Evolutionary conservation across 2,113 vertebrate genomes (phyloP), one percentile per base, ranked within the genome.

Genomic region (Addax nasomaculatus): DNA sequence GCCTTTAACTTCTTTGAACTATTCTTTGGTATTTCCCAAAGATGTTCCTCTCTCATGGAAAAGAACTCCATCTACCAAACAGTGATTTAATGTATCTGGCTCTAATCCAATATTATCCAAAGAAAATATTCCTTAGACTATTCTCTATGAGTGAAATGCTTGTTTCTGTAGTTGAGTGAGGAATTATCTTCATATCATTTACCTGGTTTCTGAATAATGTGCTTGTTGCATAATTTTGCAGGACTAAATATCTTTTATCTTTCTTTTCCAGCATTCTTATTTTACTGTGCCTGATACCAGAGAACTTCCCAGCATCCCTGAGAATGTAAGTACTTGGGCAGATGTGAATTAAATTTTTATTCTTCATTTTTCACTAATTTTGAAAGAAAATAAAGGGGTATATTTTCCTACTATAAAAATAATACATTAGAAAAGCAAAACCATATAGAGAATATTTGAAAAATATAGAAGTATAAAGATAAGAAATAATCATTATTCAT

Each of bases 251-350:
- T 6, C 79, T 57, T 98, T 76, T 98, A 15, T 49, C 95, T 95
- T 98, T 97, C 89, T 97, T 96, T 89, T 97, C 30, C 95, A 99
- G 99, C 99, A 99, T 99, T 99, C 99, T 95, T 99, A 99, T 98
- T 99, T 99, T 97, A 99, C 99, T 95, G 99, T 99, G 99, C 99
- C 99, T 98, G 99, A 99, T 98, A 98, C 86, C 85, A 99, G 99
- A 98, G 99, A 99, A 93, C 99, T 99, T 97, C 99, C 99, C 88
- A 99, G 99, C 98, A 99, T 99, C 97, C 99, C 99, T 45, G 99
- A 99, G 98, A 99, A 99, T 96, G 99, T 99, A 97, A 99, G 99
- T 99, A 98, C 36, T 60, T 92, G 29, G 39, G 12, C 21, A 36
- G 51, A 23, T 53, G 51, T 55, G 51, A 60, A 10, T 70, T 89